Evolutionary conservation across 2,888 invertebrate species (phyloP), one percentile per base, ranked within the genome.

Genomic region (Helleia helle): DNA sequence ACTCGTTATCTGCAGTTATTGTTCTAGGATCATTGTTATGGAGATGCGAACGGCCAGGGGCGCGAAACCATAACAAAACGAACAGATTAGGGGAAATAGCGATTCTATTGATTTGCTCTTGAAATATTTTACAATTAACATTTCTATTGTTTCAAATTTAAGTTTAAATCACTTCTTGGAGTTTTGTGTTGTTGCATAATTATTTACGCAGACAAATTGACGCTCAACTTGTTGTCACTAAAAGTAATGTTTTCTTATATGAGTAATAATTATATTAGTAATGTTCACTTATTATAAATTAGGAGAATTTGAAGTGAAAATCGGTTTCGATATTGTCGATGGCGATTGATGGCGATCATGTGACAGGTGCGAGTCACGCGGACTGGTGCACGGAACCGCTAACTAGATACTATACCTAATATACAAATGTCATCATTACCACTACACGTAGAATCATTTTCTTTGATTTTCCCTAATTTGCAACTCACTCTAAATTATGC

Each of bases 11-110:
- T 69, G 58, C 56, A 65, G 62, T 69, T 68, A 74, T 74, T 73
- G 72, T 77, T 71, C 59, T 64, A 56, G 51, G 59, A 68, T 65
- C 64, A 76, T 81, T 81, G 74, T 81, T 71, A 75, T 74, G 79
- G 59, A 74, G 69, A 77, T 80, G 58, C 51, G 57, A 58, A n/a
- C n/a, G n/a, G 44, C 57, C 56, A 60, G 63, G 61, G 63, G 62
- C 56, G 53, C 65, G 60, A 59, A 62, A 50, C 60, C n/a, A 56
- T 55, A 62, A 62, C 56, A 64, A 74, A 72, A 66, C 58, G 59
- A 64, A 44, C 22, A 4, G 22, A 22, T 22, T 22, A 22, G 22
- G 22, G n/a, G 8, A 22, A 22, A 5, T 5, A 22, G 22, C 5
- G 22, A 8, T 15, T 15, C 22, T 2, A 22, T 22, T 22, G 22